A percentile compares a stretch with the other conserved stretches of the same genome.
Evolutionary conservation across 2,888 invertebrate genomes (phyloP).

Genomic region (Itoplectis maculator): DNA sequence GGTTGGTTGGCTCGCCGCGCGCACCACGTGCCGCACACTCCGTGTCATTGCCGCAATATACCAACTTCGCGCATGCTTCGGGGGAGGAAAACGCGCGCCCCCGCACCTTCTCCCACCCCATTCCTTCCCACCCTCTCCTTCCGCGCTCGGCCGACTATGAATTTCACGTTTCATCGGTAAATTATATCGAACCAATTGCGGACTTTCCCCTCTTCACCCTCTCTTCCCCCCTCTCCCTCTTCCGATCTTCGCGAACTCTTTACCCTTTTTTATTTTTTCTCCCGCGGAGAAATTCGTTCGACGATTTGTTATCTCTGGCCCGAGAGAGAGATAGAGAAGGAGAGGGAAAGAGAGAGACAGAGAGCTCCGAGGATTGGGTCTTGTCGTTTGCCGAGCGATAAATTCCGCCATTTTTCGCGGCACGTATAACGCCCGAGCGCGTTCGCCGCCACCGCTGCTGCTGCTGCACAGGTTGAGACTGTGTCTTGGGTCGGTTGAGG

Average conservation of each 20-base stretch:
- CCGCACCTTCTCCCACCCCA: slow-evolving; percentile 42
- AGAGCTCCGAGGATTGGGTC: background rate
- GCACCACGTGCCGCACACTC: slow-evolving; percentile 58
- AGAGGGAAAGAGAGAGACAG: too few relatives aligned
- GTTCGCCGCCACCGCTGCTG: too few relatives aligned
- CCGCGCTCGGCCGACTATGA: slow-evolving; percentile 38
- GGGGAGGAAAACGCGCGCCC: too few relatives aligned
- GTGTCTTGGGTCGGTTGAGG: background rate
- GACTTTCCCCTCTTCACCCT: slow-evolving; percentile 30
- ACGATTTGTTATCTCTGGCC: slow-evolving; percentile 29
- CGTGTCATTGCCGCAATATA: slow-evolving; percentile 48
- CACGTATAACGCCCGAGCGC: too few relatives aligned
- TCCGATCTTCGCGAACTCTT: slow-evolving; percentile 6
- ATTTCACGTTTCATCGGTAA: slow-evolving; percentile 57
- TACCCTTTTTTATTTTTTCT: background rate
- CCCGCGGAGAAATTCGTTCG: slow-evolving; percentile 24
- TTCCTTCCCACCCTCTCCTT: slow-evolving; percentile 46
- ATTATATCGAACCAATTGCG: slow-evolving; percentile 51
- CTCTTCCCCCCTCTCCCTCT: slow-evolving; percentile 8
- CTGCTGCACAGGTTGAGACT: too few relatives aligned
- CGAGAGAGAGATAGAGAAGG: too few relatives aligned
- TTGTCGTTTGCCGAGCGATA: slow-evolving; percentile 18
- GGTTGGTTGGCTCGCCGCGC: too few relatives aligned
- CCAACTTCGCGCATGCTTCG: slow-evolving; percentile 55
- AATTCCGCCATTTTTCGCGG: background rate